Percentiles rank a stretch among this genome's conserved stretches.
These are phyloP conservation scores for Petrocephalus schoutedeni DNA, from an alignment of 2,797 vertebrate species.

Conservation along the genomic window DNA sequence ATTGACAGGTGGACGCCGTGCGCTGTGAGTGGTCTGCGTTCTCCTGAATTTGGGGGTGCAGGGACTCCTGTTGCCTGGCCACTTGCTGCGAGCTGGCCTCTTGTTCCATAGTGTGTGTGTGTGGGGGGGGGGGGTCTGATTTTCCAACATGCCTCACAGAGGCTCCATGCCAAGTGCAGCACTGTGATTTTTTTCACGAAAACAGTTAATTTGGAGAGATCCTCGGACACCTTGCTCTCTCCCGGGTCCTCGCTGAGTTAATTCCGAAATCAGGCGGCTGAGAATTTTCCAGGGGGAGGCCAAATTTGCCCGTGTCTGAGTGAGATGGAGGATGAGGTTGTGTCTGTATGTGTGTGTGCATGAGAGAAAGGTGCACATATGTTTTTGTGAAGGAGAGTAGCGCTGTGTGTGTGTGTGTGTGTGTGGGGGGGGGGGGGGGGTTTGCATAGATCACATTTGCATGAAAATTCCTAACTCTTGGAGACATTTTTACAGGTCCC, in stretches of 20 bases:
- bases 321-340: neutral
- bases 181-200: conserved; percentile 58
- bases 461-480: too few relatives aligned
- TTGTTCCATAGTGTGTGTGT: conserved; percentile 43
- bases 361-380: neutral
- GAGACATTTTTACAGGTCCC: too few relatives aligned
- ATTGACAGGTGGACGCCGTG: conserved; percentile 36
- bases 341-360: neutral
- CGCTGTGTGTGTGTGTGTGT: conserved; percentile 26
- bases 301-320: neutral
- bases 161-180: conserved; percentile 50
- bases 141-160: conserved; percentile 56
- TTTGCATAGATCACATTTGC: too few relatives aligned
- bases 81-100: conserved; percentile 36
- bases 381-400: conserved; percentile 13
- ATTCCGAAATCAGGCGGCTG: conserved; percentile 21
- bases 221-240: conserved; percentile 43
- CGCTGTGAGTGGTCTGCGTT: conserved; percentile 26
- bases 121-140: conserved; percentile 32
- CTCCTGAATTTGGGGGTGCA: conserved; percentile 26
- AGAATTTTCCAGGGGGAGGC: neutral
- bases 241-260: conserved; percentile 37
- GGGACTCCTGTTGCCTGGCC: neutral
- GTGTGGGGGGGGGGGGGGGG: neutral
- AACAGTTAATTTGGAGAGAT: conserved; percentile 60